Evolutionary conservation across 2,888 invertebrate species (phyloP), one percentile per base, ranked within the genome.

Genomic region (Noctuana brunneofusca): DNA sequence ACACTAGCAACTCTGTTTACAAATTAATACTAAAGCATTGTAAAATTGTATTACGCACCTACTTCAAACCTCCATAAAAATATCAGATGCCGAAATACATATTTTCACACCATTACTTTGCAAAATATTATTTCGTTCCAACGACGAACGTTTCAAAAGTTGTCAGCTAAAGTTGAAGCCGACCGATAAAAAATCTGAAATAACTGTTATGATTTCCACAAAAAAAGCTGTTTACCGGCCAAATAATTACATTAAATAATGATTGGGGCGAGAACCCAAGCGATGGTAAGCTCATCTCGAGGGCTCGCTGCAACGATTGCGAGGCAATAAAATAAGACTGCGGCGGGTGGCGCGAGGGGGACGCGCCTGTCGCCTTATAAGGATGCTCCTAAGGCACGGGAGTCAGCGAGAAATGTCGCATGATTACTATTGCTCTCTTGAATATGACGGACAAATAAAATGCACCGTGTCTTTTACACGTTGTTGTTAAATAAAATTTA

Each of bases 191-290:
- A 82, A 83, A 71, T 73, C 71, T 77, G 20, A 76, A 74, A 73
- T 81, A 80, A 86, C 83, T 78, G 83, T 85, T 82, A 83, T 80
- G 77, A 78, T 83, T 83, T 75, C 75, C 76, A n/a, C n/a, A 79
- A 84, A 88, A 84, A 86, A 83, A 82, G 74, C 72, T 78, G 79
- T 83, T 82, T 83, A 80, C 79, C 71, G 75, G 77, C 78, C 77
- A 86, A 89, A 88, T 89, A 89, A 89, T 90, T 89, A 88, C 85
- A 85, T 86, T 80, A 86, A 88, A 86, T 87, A 89, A 87, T 87
- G 84, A 87, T 84, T 80, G 81, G 82, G 82, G 80, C 81, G 83
- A 85, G 84, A 84, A 80, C 70, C 73, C 77, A 75, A 75, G 74
- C 79, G 79, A 79, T 75, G 81, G 83, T 80, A 80, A 82, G 76